Conservation (phyloP, 2,888 invertebrate species). For the Myopa testacea region DNA sequence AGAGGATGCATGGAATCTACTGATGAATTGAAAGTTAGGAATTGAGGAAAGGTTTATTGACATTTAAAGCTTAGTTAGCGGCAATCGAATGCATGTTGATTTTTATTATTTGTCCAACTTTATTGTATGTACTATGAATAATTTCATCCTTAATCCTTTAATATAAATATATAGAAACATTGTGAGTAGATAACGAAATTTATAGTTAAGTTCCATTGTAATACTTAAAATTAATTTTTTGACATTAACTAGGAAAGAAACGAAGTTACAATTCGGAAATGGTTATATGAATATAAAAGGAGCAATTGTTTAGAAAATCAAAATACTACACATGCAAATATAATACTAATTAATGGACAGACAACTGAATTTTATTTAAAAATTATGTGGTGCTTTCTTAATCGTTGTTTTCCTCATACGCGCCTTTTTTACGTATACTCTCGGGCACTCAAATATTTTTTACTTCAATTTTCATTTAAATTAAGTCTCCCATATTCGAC, state of each 20-base stretch:
- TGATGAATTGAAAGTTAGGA: constrained; percentile 67
- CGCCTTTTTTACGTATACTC: too few relatives aligned
- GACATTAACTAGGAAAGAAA: not conserved
- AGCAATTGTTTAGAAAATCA: too few relatives aligned
- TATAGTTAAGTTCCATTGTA: not conserved
- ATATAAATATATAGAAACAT: not conserved
- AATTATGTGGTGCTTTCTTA: too few relatives aligned
- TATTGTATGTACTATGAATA: not conserved
- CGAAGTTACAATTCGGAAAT: not conserved
- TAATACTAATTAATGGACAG: too few relatives aligned
- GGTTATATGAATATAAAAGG: not conserved
- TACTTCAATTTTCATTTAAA: too few relatives aligned
- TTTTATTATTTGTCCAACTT: not conserved
- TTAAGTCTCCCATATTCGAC: too few relatives aligned
- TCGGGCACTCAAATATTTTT: too few relatives aligned
- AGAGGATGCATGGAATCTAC: constrained; percentile 74
- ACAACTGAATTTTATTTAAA: too few relatives aligned
- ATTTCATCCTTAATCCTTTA: too few relatives aligned
- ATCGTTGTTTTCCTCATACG: too few relatives aligned
- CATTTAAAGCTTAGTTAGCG: not conserved
- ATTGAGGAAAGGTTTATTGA: not conserved
- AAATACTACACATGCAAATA: too few relatives aligned
- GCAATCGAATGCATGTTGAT: not conserved
- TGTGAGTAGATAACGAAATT: too few relatives aligned
- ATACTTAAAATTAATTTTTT: not conserved